Conservation (phyloP, 2,113 vertebrate genomes). For the Myotis lucifugus region DNA sequence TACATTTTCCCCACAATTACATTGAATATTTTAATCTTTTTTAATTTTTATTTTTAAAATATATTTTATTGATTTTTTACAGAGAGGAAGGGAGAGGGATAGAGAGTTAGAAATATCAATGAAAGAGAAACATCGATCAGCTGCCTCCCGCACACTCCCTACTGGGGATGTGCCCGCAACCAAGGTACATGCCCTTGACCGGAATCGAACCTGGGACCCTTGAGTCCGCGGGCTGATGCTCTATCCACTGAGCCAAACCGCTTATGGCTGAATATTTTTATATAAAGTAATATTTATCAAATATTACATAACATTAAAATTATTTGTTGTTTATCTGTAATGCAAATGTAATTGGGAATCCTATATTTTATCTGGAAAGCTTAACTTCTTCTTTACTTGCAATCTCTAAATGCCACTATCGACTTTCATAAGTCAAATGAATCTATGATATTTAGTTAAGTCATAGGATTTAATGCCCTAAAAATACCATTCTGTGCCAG, state of each 20-base stretch:
- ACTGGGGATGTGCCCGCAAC: too few relatives aligned
- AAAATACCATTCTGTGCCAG: background rate
- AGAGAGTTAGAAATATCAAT: too few relatives aligned
- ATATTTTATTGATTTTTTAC: too few relatives aligned
- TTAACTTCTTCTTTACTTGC: background rate
- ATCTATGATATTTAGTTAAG: background rate
- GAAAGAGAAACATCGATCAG: too few relatives aligned
- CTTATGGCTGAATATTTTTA: background rate
- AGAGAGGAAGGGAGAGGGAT: too few relatives aligned
- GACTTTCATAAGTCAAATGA: background rate
- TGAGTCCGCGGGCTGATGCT: too few relatives aligned
- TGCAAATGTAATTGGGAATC: background rate
- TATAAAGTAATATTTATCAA: background rate
- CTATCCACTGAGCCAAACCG: too few relatives aligned
- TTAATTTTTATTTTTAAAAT: too few relatives aligned
- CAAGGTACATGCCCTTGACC: too few relatives aligned
- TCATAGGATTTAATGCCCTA: background rate
- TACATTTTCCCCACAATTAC: background rate
- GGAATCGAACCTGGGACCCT: too few relatives aligned
- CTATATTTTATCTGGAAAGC: background rate
- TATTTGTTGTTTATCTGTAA: background rate
- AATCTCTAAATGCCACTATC: background rate
- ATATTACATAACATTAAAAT: background rate
- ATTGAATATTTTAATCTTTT: background rate
- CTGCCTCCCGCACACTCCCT: too few relatives aligned